Evolutionary conservation across 2,888 invertebrate species (phyloP), one percentile per base, ranked within the genome.

Genomic region (Eilema sororculum): DNA sequence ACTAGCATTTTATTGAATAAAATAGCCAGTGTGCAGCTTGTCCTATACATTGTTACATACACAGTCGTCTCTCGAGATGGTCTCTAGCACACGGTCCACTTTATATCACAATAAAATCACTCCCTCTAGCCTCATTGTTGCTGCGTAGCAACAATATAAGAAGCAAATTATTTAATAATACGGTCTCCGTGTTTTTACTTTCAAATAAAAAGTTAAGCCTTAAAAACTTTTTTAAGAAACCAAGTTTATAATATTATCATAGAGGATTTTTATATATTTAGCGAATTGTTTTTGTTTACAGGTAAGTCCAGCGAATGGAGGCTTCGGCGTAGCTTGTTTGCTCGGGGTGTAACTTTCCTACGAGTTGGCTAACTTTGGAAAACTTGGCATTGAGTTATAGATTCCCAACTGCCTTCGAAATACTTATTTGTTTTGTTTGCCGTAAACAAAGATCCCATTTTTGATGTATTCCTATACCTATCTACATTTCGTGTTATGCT

Each of bases 301-400:
- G 91, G 91, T 93, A 92, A 91, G 85, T 90, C 89, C 86, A 86
- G 87, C 90, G 87, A 91, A 91, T 88, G 89, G 89, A 86, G 87
- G 89, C 88, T 89, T 87, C 86, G 84, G 84, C 89, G 83, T 80
- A 86, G 87, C 87, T 87, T 86, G 89, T 88, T 90, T 87, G 89
- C 89, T 89, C 84, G 79, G 82, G 85, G 89, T 89, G 84, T 89
- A 92, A 92, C 90, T 91, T 91, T 86, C 86, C 87, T 85, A 86
- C 89, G 88, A 93, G 91, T 93, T 92, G 78, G 80, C 86, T 72
- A 94, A 93, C 91, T 95, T 91, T 75, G 85, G 78, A 78, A 89
- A 94, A 94, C 92, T 94, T 93, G 90, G 91, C 94, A 95, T 93
- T 94, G 93, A 94, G 94, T 95, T 95, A 95, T 95, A 93, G 94